phyloP scores from a whole-genome alignment of 1,140 invertebrate genomes.

The Drosophila orosa region DNA sequence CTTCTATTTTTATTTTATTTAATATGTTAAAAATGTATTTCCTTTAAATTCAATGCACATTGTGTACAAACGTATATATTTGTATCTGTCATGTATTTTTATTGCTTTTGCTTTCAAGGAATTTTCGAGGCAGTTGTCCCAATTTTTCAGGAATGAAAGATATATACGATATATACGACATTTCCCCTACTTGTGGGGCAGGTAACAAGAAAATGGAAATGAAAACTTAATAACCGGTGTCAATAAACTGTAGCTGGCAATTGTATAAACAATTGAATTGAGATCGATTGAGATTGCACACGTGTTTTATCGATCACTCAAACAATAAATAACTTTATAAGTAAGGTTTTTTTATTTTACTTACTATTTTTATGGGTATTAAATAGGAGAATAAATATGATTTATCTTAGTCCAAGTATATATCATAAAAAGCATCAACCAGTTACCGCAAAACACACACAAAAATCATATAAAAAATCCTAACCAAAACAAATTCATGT shows the following conservation, averaged over 20 bases:
- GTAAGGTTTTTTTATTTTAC: background rate
- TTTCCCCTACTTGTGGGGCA: constrained; percentile 1
- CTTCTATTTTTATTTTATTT: constrained; percentile 64
- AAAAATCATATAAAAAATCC: constrained; percentile 1
- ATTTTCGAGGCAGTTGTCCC: constrained; percentile 54
- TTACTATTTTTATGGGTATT: background rate
- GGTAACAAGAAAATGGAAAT: constrained; percentile 19
- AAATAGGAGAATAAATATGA: background rate
- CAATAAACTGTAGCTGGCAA: constrained; percentile 61
- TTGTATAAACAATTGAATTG: constrained; percentile 49
- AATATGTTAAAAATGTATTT: constrained; percentile 50
- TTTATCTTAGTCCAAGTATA: background rate
- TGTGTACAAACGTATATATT: constrained; percentile 28
- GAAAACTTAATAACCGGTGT: constrained; percentile 48
- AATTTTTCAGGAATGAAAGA: constrained; percentile 35
- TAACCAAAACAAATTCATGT: background rate
- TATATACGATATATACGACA: constrained; percentile 3
- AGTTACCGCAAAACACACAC: background rate
- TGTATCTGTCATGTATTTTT: constrained; percentile 51
- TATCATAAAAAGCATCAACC: background rate
- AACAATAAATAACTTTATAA: background rate
- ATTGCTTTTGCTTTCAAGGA: constrained; percentile 52
- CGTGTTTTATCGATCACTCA: constrained; percentile 11
- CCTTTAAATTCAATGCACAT: constrained; percentile 34
- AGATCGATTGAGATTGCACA: constrained; percentile 32